Conservation (phyloP, 2,888 invertebrate species). For the Syritta pipiens region DNA sequence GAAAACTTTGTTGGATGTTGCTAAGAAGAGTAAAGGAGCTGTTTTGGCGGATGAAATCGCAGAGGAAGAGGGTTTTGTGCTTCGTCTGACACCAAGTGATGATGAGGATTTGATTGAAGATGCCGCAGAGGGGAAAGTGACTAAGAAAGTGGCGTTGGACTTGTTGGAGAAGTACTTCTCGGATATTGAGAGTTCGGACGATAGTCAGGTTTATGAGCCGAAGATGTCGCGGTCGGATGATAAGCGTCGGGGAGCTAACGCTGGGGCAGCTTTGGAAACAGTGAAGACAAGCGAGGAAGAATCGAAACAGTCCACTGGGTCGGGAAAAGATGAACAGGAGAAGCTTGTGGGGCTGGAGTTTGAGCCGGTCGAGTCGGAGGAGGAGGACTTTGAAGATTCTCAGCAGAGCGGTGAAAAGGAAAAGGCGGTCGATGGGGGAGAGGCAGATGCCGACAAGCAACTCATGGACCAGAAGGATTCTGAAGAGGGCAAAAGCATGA, state of each 20-base stretch:
- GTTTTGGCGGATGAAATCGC: not conserved
- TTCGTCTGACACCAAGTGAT: slow-evolving; percentile 10
- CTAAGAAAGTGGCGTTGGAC: not conserved
- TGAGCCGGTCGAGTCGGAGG: slow-evolving; percentile 57
- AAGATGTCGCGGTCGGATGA: too few species aligned
- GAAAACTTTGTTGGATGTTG: too few species aligned
- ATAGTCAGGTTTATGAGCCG: slow-evolving; percentile 39
- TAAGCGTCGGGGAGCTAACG: too few species aligned
- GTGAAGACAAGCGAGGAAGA: not conserved
- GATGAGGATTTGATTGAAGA: slow-evolving; percentile 10
- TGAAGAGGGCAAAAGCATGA: too few species aligned
- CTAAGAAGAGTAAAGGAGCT: too few species aligned
- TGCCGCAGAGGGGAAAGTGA: not conserved
- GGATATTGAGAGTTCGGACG: slow-evolving; percentile 57
- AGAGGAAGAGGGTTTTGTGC: slow-evolving; percentile 9
- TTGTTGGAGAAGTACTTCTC: slow-evolving; percentile 59
- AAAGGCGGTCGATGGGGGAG: not conserved
- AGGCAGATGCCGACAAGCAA: too few species aligned
- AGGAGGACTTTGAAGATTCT: slow-evolving; percentile 51
- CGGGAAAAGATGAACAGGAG: not conserved
- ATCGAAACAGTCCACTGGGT: not conserved
- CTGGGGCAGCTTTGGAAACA: not conserved
- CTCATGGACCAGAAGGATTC: too few species aligned
- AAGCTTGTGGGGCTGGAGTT: slow-evolving; percentile 24
- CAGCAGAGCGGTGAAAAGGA: not conserved